Percentiles rank a stretch among this genome's conserved stretches.
phyloP scores from a whole-genome alignment of 2,113 vertebrate genomes.

The Eclectus roratus region DNA sequence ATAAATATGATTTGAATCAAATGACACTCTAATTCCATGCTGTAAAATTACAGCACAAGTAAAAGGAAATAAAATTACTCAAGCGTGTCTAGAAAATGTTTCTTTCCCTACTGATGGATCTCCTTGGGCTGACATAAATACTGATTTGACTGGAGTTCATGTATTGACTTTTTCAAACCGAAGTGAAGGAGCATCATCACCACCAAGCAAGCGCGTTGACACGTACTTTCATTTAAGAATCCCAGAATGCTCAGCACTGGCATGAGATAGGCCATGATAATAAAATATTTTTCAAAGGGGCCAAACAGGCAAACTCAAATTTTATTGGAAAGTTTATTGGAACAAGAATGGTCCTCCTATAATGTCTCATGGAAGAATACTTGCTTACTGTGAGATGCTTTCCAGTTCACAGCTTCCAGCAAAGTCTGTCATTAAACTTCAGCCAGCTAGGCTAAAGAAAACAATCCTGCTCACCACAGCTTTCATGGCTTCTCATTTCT shows the following conservation, averaged over 20 bases:
- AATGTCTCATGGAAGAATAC: not conserved
- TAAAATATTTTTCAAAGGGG: not conserved
- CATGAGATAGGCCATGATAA: not conserved
- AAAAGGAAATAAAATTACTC: not conserved
- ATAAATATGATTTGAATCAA: not conserved
- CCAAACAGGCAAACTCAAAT: not conserved
- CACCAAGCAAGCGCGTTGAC: not conserved
- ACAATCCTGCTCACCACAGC: not conserved
- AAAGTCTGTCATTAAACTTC: not conserved
- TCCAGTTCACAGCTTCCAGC: not conserved
- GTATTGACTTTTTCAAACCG: not conserved
- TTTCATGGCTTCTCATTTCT: not conserved
- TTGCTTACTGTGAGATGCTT: not conserved
- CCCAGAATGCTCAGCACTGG: not conserved
- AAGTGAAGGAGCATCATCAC: not conserved
- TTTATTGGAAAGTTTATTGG: not conserved
- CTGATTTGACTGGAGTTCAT: not conserved
- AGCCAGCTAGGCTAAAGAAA: not conserved
- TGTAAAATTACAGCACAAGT: not conserved
- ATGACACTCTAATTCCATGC: not conserved
- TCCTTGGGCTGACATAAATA: not conserved
- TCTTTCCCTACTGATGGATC: not conserved
- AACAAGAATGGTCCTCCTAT: not conserved
- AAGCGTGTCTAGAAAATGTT: not conserved
- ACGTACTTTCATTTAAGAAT: not conserved